Evolutionary conservation across 2,113 vertebrate species (phyloP), one percentile per base, ranked within the genome.

Genomic region (Odocoileus hemionus): DNA sequence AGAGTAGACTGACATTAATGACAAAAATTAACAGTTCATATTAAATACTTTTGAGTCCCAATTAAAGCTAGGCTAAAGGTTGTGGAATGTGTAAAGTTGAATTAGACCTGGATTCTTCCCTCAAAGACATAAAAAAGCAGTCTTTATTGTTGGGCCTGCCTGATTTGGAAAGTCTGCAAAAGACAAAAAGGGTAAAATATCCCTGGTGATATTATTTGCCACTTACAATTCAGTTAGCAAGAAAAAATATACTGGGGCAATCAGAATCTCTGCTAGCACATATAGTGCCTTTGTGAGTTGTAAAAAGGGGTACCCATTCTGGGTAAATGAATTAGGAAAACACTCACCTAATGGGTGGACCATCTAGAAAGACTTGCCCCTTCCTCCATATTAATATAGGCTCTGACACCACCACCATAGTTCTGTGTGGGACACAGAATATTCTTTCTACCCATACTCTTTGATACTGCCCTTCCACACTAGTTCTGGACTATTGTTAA

Each of bases 91-190:
- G 67, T 36, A 86, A 54, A 54, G 39, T 67, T 86, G 33, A 76
- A 76, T 28, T 76, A 26, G 57, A 67, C 30, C 78, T 67, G 7
- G 33, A 58, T 83, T 55, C 43, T 92, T 90, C 92, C 50, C 57
- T 96, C 33, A 61, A 93, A 26, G 16, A 50, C 7, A 30, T 70
- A 61, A 85, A 74, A 36, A 82, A 87, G 52, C 26, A 25, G 50
- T 55, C 43, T 86, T 92, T 60, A 57, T 60, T 86, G 16, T 70
- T 91, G 52, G 52, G 21, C 33, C 39, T 92, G 52, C 61, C 57
- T 88, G 50, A 79, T 57, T 87, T 93, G 36, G 82, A 60, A 94
- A 90, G n/a, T 86, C 86, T 96, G 8, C 33, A 58, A 93, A 90
- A 86, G 14, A 79, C 17, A 50, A 39, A 60, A 64, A 94, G 47